Base-by-base conservation (phyloP, 2,888 invertebrate genomes). In the Heliothis peltigera region DNA sequence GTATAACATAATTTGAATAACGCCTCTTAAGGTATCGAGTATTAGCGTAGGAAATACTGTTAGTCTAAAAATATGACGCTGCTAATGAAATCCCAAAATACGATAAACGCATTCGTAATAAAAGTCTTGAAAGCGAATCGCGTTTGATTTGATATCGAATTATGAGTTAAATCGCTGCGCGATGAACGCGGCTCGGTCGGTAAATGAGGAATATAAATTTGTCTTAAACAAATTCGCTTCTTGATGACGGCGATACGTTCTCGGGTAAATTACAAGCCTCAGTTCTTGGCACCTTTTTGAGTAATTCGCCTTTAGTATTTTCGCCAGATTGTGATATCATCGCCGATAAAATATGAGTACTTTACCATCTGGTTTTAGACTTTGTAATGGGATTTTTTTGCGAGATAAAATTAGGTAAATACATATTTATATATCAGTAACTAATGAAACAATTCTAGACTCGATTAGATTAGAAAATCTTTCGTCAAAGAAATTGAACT, bases 171-270 rank as follows among this genome's bases (percentile, higher is more conserved):
- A 86, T 86, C 83, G 83, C 81, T 75, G 79, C 78, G 68, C 77
- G 75, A 72, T 73, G 68, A 83, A 74, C 80, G 81, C 84, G 84
- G 83, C 83, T 87, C 85, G 87, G 75, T 84, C 87, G 85, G 85
- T 86, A 89, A 89, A 90, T 88, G 86, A 85, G 84, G 85, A 86
- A 89, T 89, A 87, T 87, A 88, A 88, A 89, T 90, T 89, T 87
- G 83, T 83, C 87, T 85, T 84, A 85, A 87, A 87, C 86, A 87
- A 89, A 89, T 89, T 89, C 83, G 84, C 83, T 79, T 70, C 81
- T 77, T 70, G 81, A 84, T 89, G 85, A 89, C 83, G 84, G 77
- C 71, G 84, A 84, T 81, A 88, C 83, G 79, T 81, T 85, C 73
- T 75, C 74, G 81, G 75, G 67, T 84, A 86, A 88, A 89, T 90